Evolutionary conservation across 2,888 invertebrate genomes (phyloP), one percentile per base, ranked within the genome.

Genomic region (Diaphora mendica): DNA sequence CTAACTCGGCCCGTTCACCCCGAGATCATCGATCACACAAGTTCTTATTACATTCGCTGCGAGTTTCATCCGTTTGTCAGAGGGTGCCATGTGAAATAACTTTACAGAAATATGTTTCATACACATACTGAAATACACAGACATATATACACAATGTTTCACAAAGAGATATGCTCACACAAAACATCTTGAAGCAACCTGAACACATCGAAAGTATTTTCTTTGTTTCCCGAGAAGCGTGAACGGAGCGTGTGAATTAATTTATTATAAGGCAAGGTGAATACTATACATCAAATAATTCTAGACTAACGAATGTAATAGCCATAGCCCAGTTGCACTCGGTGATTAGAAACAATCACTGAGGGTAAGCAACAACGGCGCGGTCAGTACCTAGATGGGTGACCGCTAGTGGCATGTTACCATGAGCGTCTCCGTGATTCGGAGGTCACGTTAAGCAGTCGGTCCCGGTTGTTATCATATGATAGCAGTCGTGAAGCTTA

Each of bases 1-100:
- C 39, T 79, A 23, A 64, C 77, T 77, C 68, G 35, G 0, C 26
- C 78, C 79, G 68, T 39, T 64, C 64, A 48, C 42, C 62, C 51
- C 59, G 70, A 77, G 73, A 80, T 75, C 83, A 86, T 87, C 86
- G 83, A 87, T 87, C 87, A 88, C 83, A 86, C 73, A 80, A 82
- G 77, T 85, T 83, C 84, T 82, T 85, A 87, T 85, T 82, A 85
- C 85, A 82, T 84, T 78, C 82, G 78, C 79, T 76, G 76, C 75
- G 76, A 84, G 79, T 84, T 80, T 75, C 77, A 79, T 81, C 77
- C 79, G 82, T 83, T 82, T 81, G 82, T 80, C 77, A 80, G 77
- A 62, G 65, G n/a, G 74, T 76, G 66, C 74, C 72, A 70, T 64
- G 70, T 73, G 71, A 78, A 77, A 79, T 77, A 85, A 81, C 79